Evolutionary conservation across 2,113 vertebrate genomes (phyloP), one percentile per base, ranked within the genome.

Genomic region (Antennarius striatus): DNA sequence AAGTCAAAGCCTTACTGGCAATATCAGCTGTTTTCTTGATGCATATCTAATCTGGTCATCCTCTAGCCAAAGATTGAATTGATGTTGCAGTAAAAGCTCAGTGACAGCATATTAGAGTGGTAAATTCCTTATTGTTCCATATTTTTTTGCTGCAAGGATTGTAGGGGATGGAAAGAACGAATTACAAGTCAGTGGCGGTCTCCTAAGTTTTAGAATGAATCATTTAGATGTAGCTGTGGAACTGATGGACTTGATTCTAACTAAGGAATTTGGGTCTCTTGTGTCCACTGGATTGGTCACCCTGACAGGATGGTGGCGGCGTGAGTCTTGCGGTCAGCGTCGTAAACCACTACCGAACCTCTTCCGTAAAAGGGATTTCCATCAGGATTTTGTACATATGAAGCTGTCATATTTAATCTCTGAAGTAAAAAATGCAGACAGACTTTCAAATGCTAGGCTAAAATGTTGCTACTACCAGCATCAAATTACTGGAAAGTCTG

Each of bases 211-310:
- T 72, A 77, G 78, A 84, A 80, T 77, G 74, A 86, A 84, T 89
- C 73, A 71, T 83, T 84, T 88, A 82, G 78, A 84, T 88, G 86
- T 83, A 68, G 59, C 71, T 28, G 75, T 81, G 90, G 84, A 90
- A 90, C 83, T 70, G 80, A 89, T 85, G 74, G 86, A 76, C 80
- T 88, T 87, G 84, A 62, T 63, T 39, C 29, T 11, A 58, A 73
- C 22, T 47, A 63, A 42, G 43, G 48, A 65, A 69, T 69, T 61
- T 60, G 45, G 48, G 56, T 64, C 47, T 53, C 45, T 52, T 45
- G 56, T 67, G 61, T 63, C 60, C 61, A 36, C 40, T 58, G 73
- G 80, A 67, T 88, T 72, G 77, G 79, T 81, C 47, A 60, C 66
- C 59, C 63, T 28, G 39, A 36, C 57, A 73, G 42, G 50, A 63